Evolutionary conservation across 2,113 vertebrate species (phyloP), one percentile per base, ranked within the genome.

Genomic region (Psilopogon haemacephalus): DNA sequence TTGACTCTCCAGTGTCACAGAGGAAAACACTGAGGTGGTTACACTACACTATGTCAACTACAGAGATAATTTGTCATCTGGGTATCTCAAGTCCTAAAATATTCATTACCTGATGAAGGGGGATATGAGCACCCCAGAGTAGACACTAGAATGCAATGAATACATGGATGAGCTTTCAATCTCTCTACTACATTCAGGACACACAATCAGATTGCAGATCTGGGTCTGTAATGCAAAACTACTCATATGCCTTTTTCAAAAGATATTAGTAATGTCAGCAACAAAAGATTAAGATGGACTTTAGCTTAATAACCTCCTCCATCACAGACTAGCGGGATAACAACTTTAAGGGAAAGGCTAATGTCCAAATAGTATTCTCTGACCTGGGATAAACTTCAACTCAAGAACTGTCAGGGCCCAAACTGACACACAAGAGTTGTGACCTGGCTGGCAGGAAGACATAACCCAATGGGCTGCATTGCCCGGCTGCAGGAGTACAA

Each of bases 301-400:
- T 92, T 85, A 81, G 50, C 72, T 86, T 92, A 91, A 90, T 73
- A 88, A 90, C 38, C 65, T 96, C 62, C 86, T 96, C 88, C 50
- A 94, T 92, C 78, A 92, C 3, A 30, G 55, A 63, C 50, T 70
- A 81, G 84, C 27, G 33, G 33, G 78, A 94, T 84, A 71, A 56
- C 28, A 94, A 62, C 19, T 73, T 65, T 48, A 78, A 20, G 11
- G 65, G 82, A 95, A 94, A 93, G 91, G 86, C 52, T 93, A 94
- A 96, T 76, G 86, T 82, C 35, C 80, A 85, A 87, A 94, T 93
- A 93, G 68, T 84, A 84, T 95, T 93, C 90, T 89, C 40, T 94
- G 89, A 95, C 85, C 87, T 84, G 42, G 58, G 63, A 85, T 72
- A 95, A 94, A 89, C 72, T 75, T 82, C 76, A 89, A 74, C 40